These are phyloP conservation scores for Iguana delicatissima DNA, from an alignment of 2,797 vertebrate species.

Conservation along the genomic window DNA sequence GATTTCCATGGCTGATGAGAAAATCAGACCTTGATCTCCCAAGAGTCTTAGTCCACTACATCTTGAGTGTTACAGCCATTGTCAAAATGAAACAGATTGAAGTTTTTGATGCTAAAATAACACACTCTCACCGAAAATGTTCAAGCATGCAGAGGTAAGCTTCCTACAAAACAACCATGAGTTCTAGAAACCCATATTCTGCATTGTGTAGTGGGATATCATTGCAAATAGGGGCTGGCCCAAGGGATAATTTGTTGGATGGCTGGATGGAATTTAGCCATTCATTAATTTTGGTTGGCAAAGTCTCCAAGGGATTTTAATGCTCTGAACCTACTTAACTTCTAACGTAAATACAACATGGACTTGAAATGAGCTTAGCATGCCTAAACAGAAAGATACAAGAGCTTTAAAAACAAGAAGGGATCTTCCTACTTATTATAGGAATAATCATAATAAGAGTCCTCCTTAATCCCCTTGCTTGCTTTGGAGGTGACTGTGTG, in stretches of 20 bases:
- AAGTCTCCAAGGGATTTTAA: not conserved
- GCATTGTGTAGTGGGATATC: not conserved
- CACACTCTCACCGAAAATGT: not conserved
- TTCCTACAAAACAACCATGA: not conserved
- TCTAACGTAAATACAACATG: not conserved
- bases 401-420: not conserved
- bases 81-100: not conserved
- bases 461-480: not conserved
- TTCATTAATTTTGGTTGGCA: not conserved
- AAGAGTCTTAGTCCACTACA: too few relatives aligned
- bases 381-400: not conserved
- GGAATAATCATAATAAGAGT: not conserved
- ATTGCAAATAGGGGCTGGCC: not conserved
- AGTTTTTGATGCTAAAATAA: not conserved
- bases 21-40: too few relatives aligned
- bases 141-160: not conserved
- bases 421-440: not conserved
- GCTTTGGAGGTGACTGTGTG: not conserved
- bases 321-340: not conserved
- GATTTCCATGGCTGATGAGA: too few relatives aligned
- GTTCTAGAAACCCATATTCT: not conserved
- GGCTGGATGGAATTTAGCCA: too few relatives aligned
- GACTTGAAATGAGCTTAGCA: conserved; percentile 1
- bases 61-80: not conserved
- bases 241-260: not conserved